Base-by-base conservation (phyloP, 2,113 vertebrate genomes). In the Aix galericulata region DNA sequence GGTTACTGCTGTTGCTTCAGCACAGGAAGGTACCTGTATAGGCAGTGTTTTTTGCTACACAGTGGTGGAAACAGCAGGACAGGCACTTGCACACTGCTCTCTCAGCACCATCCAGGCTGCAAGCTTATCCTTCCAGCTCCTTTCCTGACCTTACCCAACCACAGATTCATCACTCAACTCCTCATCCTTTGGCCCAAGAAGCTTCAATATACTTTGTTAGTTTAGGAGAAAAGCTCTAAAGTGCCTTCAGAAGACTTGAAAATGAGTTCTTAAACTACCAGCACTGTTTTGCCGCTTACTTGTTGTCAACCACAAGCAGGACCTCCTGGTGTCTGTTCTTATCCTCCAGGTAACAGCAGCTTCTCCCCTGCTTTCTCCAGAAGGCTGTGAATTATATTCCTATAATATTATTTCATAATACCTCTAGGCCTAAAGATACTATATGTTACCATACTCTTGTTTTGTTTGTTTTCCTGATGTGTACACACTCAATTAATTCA, bases 51-150 rank as follows among this genome's bases (percentile, higher is more conserved):
- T 48, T 42, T 52, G 26, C 50, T 53, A 15, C 6, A 5, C 58
- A 56, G 38, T 18, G 67, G 17, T 18, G 58, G 69, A 53, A 81
- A 5, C 21, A 63, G 14, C 17, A 32, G 46, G 26, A 22, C 0
- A 0, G 21, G 26, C 11, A 11, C 17, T 60, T 82, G 32, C 42
- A 11, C 3, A 1, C 40, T 13, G 1, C n/a, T 18, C 14, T 26
- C 12, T 1, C 1, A 1, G 3, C 62, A 29, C 0, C 52, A 15
- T 25, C 71, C 7, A 0, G 12, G 8, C 15, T 26, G 40, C 31
- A 9, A 17, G 11, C 2, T 0, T 17, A 31, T 52, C 50, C 9
- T 91, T 31, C 46, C 56, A 40, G 31, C 15, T 63, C 23, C 55
- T 84, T 53, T 36, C 36, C 34, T 86, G 7, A 7, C 26, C 25